Conservation (phyloP, 2,888 invertebrate genomes). For the Eueremaeus valkanovi region DNA sequence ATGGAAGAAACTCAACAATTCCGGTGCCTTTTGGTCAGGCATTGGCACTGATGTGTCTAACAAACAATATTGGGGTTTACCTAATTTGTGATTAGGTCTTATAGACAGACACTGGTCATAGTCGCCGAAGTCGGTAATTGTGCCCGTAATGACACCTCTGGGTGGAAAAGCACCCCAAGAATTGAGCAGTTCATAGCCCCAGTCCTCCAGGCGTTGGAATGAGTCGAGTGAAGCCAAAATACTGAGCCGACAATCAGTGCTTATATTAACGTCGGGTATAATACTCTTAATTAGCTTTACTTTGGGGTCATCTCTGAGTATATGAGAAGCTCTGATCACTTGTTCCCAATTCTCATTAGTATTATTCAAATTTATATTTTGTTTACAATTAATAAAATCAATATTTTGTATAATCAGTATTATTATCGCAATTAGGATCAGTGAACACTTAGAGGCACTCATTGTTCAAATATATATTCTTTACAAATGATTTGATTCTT, state of each 20-base stretch:
- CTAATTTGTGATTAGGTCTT: conserved; percentile 14
- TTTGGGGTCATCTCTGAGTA: too few species aligned
- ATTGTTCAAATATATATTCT: too few species aligned
- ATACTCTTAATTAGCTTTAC: too few species aligned
- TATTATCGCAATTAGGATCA: too few species aligned
- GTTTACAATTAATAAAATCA: too few species aligned
- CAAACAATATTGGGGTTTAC: conserved; percentile 36
- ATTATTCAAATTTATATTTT: too few species aligned
- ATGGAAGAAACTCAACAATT: not conserved
- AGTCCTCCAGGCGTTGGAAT: not conserved
- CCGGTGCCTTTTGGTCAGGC: not conserved
- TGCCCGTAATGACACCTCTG: conserved; percentile 24
- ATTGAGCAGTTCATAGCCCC: conserved; percentile 24
- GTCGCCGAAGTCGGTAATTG: conserved; percentile 35
- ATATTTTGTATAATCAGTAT: too few species aligned
- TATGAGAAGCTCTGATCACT: too few species aligned
- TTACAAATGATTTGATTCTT: too few species aligned
- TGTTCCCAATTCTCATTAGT: too few species aligned
- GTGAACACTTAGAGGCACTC: too few species aligned
- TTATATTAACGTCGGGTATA: not conserved
- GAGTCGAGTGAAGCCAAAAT: not conserved
- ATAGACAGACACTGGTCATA: conserved; percentile 38
- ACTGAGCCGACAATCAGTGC: not conserved
- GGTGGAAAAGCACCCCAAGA: conserved; percentile 37
- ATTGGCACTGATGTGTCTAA: conserved; percentile 17